Conservation (phyloP, 2,888 invertebrate species). For the Metacarcinus magister region DNA sequence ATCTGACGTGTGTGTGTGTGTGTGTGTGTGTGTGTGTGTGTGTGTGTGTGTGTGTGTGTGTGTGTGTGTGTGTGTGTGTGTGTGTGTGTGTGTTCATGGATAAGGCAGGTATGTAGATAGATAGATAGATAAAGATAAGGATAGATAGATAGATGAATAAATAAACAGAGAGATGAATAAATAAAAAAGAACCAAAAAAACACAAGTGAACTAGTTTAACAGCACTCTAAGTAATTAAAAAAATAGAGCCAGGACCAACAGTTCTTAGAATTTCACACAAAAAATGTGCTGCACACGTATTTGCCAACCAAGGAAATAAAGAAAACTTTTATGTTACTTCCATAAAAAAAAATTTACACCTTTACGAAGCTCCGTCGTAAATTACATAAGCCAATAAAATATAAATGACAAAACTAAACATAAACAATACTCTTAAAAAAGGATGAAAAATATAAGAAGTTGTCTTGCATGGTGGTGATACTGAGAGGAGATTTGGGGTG, state of each 20-base stretch:
- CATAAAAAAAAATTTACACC: neutral
- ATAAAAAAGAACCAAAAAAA: neutral
- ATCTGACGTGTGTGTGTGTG: conserved; percentile 45
- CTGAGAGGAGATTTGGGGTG: too few relatives aligned
- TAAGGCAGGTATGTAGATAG: neutral
- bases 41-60: conserved; percentile 66
- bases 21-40: conserved; percentile 63
- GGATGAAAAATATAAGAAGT: neutral
- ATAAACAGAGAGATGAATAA: neutral
- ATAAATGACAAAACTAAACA: neutral
- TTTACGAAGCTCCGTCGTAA: neutral
- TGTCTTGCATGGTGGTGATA: too few relatives aligned
- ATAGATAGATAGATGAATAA: neutral
- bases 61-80: conserved; percentile 61
- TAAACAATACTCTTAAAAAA: neutral
- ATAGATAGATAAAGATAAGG: neutral
- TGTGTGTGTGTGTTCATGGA: conserved; percentile 47
- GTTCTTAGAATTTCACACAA: neutral
- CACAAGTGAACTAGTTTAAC: neutral
- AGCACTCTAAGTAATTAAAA: neutral
- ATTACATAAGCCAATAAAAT: neutral
- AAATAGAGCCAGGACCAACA: neutral
- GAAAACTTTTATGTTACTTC: too few relatives aligned
- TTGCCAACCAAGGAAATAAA: neutral
- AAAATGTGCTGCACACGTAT: neutral